Evolutionary conservation across 2,888 invertebrate species (phyloP).

Genomic region (Orthosia cruda): DNA sequence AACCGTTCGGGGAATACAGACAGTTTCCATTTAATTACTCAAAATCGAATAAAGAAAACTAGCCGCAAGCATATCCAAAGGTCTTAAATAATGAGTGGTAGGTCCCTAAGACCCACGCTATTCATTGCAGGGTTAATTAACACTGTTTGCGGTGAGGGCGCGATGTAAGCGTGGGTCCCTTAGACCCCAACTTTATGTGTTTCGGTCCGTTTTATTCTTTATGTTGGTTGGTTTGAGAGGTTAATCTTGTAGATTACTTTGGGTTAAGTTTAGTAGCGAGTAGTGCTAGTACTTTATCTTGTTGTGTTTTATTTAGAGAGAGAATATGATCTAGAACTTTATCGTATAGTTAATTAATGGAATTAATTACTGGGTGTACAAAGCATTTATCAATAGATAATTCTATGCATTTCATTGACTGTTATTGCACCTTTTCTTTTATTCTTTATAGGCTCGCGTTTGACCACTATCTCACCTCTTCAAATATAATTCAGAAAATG

Average conservation of each 20-base stretch:
- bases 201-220: constrained; percentile 57
- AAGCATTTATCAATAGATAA: not conserved
- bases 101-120: constrained; percentile 45
- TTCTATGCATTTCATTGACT: not conserved
- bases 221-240: constrained; percentile 39
- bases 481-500: too few relatives aligned
- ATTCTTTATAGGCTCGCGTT: too few relatives aligned
- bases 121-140: constrained; percentile 65
- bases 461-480: too few relatives aligned
- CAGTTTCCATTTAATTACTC: constrained; percentile 22
- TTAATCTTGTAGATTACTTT: constrained; percentile 58
- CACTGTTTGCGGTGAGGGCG: constrained; percentile 57
- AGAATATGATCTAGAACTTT: constrained; percentile 9
- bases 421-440: not conserved
- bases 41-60: constrained; percentile 26
- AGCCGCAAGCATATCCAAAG: constrained; percentile 63
- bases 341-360: constrained; percentile 10
- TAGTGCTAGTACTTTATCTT: constrained; percentile 1
- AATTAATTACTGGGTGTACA: not conserved
- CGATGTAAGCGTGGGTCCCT: constrained; percentile 50
- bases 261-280: constrained; percentile 40
- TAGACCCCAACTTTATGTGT: constrained; percentile 58
- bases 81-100: constrained; percentile 56
- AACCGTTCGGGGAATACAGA: too few relatives aligned
- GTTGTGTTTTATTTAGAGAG: constrained; percentile 33